Base-by-base conservation (phyloP, 1,140 invertebrate genomes). In the Ctenoplectra terminalis region DNA sequence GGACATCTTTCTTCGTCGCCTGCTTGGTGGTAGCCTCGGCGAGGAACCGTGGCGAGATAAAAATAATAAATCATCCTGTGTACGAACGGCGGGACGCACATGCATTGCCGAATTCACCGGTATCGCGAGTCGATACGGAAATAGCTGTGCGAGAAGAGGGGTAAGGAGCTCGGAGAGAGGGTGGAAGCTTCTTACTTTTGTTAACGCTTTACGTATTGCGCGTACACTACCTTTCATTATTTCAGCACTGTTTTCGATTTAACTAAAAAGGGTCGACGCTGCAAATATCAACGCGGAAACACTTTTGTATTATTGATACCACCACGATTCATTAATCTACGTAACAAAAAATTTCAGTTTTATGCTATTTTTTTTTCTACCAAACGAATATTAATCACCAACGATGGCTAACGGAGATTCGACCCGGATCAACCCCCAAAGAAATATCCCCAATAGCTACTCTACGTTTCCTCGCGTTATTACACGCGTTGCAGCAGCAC, bases 61-160 rank as follows among this genome's bases (percentile, higher is more conserved):
- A 90, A 90, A 91, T 90, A 92, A 92, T 92, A 92, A 93, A 93
- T 93, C 91, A 92, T 91, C 86, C 80, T 72, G 64, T 78, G 64
- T 74, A 71, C 54, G 56, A 75, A 37, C 63, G 71, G 70, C 77
- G 77, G 58, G 82, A 78, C 77, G 70, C 63, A 86, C 83, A 87
- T 89, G 85, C 85, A 90, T 89, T 88, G 85, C 89, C 90, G 91
- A 93, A 91, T 91, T 90, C 90, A 81, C 81, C 83, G 85, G 88
- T 89, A 90, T 91, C 87, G 88, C 82, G 69, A 83, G 63, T 88
- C 90, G 89, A 92, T 92, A 92, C 90, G 92, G 89, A 92, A 92
- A 93, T 90, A 90, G 89, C 73, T 89, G 86, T 82, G 82, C 72
- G 37, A 40, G 56, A 23, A 46, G 20, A 31, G 43, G 43, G 46